Percentiles rank a stretch among this genome's conserved stretches.
phyloP scores from a whole-genome alignment of 2,113 vertebrate species.

The Pangasianodon gigas region DNA sequence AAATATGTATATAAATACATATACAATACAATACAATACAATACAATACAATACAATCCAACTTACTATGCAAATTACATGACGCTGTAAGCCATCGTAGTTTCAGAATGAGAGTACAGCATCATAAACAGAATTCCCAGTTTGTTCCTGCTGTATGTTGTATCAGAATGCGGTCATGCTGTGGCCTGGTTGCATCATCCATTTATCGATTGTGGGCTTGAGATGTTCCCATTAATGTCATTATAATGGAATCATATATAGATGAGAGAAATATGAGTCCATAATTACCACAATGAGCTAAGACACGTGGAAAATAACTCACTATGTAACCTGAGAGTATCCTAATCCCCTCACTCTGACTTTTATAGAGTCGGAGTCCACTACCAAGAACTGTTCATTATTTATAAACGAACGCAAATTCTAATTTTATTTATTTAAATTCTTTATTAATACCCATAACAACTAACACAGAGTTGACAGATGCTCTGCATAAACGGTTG shows the following conservation, averaged over 20 bases:
- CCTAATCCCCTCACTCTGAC: constrained; percentile 50
- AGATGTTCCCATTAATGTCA: constrained; percentile 69
- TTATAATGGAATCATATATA: constrained; percentile 65
- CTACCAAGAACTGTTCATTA: constrained; percentile 39
- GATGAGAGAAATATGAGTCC: constrained; percentile 70
- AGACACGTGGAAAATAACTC: constrained; percentile 48
- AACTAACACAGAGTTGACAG: background rate
- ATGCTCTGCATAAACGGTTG: background rate
- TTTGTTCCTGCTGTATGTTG: constrained; percentile 14
- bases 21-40: background rate
- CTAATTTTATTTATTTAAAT: background rate
- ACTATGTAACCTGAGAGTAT: constrained; percentile 63
- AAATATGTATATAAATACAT: background rate
- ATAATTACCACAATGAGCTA: constrained; percentile 65
- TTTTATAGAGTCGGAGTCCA: constrained; percentile 55
- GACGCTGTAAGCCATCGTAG: background rate
- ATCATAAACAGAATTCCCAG: constrained; percentile 15
- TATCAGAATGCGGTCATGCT: constrained; percentile 43
- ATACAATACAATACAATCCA: background rate
- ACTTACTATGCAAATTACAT: background rate
- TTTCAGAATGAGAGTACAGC: background rate
- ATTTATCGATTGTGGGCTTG: constrained; percentile 61
- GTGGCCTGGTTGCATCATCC: constrained; percentile 58
- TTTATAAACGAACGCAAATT: background rate
- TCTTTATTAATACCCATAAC: background rate